These are phyloP conservation scores for Peromyscus attwateri DNA, from an alignment of 2,797 vertebrate species.

Conservation along the genomic window DNA sequence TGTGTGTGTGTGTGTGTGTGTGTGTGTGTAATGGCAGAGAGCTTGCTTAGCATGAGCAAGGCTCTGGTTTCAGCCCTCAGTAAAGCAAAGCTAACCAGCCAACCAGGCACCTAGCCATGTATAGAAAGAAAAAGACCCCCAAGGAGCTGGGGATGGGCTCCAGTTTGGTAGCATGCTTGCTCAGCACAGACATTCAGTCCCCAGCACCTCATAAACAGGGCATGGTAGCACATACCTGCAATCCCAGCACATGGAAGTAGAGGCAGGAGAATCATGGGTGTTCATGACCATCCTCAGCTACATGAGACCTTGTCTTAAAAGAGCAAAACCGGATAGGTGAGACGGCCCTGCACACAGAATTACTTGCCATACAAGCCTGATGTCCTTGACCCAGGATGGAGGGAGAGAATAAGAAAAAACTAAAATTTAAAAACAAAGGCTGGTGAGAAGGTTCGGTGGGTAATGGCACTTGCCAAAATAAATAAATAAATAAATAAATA, in stretches of 20 bases:
- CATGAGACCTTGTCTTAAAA: not conserved
- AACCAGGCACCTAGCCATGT: not conserved
- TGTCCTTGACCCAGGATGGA: not conserved
- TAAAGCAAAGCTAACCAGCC: not conserved
- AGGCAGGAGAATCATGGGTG: not conserved
- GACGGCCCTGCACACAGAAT: not conserved
- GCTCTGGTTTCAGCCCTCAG: not conserved
- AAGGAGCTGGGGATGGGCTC: not conserved
- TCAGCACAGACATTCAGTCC: no score
- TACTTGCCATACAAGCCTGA: no score
- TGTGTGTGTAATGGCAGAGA: not conserved
- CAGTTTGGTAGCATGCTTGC: not conserved
- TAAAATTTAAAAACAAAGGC: not conserved
- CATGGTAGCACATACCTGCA: not conserved
- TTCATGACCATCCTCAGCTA: not conserved
- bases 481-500: no score
- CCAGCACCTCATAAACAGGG: not conserved
- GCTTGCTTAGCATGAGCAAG: not conserved
- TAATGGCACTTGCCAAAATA: not conserved
- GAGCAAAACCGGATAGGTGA: not conserved
- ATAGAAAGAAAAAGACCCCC: not conserved
- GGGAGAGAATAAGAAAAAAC: not conserved
- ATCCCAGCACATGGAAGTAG: not conserved
- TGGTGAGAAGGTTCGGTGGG: not conserved
- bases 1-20: not conserved